Conservation (phyloP, 2,888 invertebrate genomes). For the Ametastegia equiseti region DNA sequence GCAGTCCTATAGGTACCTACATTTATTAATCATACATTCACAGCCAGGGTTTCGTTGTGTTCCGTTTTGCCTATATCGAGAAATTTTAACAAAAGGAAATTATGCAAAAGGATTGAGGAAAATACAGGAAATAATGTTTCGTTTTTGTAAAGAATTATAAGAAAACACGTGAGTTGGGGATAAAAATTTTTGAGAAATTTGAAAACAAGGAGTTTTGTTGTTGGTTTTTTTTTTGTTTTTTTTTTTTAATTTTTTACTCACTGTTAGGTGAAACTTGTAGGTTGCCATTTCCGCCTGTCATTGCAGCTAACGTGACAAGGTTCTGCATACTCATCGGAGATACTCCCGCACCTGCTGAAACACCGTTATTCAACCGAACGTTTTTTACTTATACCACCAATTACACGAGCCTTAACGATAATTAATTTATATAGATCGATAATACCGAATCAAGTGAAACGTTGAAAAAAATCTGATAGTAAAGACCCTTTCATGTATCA, state of each 20-base stretch:
- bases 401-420: not conserved
- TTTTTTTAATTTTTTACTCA: too few species aligned
- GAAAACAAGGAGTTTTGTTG: not conserved
- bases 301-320: conserved; percentile 92
- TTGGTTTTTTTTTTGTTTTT: too few species aligned
- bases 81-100: not conserved
- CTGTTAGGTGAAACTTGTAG: conserved; percentile 78
- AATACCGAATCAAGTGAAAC: not conserved
- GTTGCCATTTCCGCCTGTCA: conserved; percentile 79
- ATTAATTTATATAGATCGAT: not conserved
- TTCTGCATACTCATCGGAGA: conserved; percentile 94
- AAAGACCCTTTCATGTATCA: not conserved
- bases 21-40: too few species aligned
- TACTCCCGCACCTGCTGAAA: conserved; percentile 74
- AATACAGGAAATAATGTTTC: not conserved
- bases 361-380: conserved; percentile 26
- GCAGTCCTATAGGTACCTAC: not conserved
- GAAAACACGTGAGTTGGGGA: not conserved
- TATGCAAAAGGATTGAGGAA: not conserved
- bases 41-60: too few species aligned
- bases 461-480: not conserved
- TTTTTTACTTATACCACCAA: conserved; percentile 8
- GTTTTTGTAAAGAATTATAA: not conserved
- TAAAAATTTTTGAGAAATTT: not conserved
- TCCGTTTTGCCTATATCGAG: not conserved